Conservation (phyloP, 2,113 vertebrate species). For the Chlamydotis undulata region DNA sequence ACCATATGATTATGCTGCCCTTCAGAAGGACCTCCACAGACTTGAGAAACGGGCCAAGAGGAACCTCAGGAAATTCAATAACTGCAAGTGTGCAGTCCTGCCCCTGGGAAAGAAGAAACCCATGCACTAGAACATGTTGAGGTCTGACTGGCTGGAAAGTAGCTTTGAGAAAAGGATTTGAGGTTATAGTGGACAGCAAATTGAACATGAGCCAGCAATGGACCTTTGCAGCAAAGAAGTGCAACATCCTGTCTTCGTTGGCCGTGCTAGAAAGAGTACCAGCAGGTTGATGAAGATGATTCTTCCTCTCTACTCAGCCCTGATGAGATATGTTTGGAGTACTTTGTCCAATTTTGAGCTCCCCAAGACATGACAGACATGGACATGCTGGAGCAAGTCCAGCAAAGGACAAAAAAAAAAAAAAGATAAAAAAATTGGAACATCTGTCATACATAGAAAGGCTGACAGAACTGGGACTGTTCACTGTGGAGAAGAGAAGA, state of each 20-base stretch:
- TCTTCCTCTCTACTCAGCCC: background rate
- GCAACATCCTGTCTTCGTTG: background rate
- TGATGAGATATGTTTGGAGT: too few relatives aligned
- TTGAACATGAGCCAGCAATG: background rate
- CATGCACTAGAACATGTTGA: background rate
- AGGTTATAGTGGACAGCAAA: background rate
- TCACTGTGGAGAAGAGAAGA: background rate
- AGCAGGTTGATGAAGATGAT: background rate
- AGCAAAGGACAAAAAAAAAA: background rate
- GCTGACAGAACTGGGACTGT: background rate
- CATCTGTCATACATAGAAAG: background rate
- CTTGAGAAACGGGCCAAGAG: background rate
- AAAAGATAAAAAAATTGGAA: background rate
- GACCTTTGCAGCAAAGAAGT: background rate
- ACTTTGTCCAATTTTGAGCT: too few relatives aligned
- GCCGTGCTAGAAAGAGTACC: background rate
- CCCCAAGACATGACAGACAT: too few relatives aligned
- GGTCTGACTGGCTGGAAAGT: background rate
- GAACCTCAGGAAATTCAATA: background rate
- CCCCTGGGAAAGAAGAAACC: background rate
- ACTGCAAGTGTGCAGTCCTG: background rate
- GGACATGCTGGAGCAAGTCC: too few relatives aligned
- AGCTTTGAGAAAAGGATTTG: background rate
- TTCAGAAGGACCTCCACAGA: background rate
- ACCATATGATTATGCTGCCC: background rate